Evolutionary conservation across 2,797 vertebrate species (phyloP).

Genomic region (Phoxinus dragarum): DNA sequence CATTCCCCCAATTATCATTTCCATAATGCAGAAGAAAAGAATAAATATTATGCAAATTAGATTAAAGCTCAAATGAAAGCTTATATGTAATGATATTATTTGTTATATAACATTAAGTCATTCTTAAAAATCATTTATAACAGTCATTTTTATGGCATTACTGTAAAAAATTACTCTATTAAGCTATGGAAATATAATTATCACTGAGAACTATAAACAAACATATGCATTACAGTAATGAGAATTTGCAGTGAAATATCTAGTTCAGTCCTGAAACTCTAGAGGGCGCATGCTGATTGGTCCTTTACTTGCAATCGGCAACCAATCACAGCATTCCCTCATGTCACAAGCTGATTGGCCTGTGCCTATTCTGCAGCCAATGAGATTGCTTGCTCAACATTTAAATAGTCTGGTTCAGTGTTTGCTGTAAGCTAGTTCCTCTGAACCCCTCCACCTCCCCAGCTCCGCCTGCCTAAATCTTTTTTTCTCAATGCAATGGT

Average conservation of each 20-base stretch:
- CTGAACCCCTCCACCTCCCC: background rate
- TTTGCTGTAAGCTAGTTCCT: background rate
- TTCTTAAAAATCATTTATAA: background rate
- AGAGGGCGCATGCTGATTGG: background rate
- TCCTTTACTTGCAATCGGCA: background rate
- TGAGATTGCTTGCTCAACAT: background rate
- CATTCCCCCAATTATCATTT: background rate
- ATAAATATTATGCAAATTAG: background rate
- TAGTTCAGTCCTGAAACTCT: background rate
- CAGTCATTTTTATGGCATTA: no score
- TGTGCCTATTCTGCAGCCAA: background rate
- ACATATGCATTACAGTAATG: background rate
- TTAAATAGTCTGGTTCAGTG: background rate
- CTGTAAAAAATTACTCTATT: background rate
- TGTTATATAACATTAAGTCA: background rate
- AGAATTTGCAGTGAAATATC: background rate
- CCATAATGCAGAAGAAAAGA: background rate
- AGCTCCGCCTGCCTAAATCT: background rate
- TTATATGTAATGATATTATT: background rate
- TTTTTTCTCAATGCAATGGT: background rate
- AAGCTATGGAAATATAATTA: background rate
- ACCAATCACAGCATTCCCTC: background rate
- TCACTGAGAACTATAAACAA: constrained; percentile 37
- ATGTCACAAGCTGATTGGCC: background rate
- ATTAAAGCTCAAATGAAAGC: no score